A percentile compares a stretch with the other conserved stretches of the same genome.
Conservation (phyloP, 2,888 invertebrate species). For the Andrena minutula region DNA sequence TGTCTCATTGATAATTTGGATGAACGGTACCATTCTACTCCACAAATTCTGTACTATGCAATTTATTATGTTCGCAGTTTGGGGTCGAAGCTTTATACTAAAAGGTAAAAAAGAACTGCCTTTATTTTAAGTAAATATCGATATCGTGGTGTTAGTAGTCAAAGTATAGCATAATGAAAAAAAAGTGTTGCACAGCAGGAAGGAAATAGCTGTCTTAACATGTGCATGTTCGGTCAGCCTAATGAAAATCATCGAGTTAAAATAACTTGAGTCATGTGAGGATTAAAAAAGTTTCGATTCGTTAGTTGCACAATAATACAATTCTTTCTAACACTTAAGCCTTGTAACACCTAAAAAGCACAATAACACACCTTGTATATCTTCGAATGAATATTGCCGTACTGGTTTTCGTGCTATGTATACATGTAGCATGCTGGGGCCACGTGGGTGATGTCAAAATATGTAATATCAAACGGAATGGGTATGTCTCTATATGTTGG, state of each 20-base stretch:
- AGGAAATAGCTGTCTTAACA: constrained; percentile 61
- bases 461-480: constrained; percentile 67
- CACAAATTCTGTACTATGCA: constrained; percentile 45
- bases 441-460: constrained; percentile 69
- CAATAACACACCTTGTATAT: constrained; percentile 65
- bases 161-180: constrained; percentile 39
- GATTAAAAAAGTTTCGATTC: constrained; percentile 60
- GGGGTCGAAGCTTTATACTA: constrained; percentile 34
- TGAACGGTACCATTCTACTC: constrained; percentile 39
- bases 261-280: constrained; percentile 44
- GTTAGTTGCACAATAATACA: constrained; percentile 64
- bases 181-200: constrained; percentile 51
- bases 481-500: constrained; percentile 61
- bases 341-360: constrained; percentile 65
- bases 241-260: constrained; percentile 65
- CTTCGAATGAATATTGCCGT: constrained; percentile 50
- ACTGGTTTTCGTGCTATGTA: constrained; percentile 66
- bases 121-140: constrained; percentile 40
- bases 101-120: constrained; percentile 35
- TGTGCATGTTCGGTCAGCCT: constrained; percentile 59
- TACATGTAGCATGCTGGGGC: constrained; percentile 69
- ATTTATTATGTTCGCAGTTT: constrained; percentile 40
- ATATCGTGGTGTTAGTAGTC: constrained; percentile 51
- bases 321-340: constrained; percentile 65
- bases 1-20: constrained; percentile 61